Evolutionary conservation across 2,113 vertebrate genomes (phyloP), one percentile per base, ranked within the genome.

Genomic region (Datnioides undecimradiatus): DNA sequence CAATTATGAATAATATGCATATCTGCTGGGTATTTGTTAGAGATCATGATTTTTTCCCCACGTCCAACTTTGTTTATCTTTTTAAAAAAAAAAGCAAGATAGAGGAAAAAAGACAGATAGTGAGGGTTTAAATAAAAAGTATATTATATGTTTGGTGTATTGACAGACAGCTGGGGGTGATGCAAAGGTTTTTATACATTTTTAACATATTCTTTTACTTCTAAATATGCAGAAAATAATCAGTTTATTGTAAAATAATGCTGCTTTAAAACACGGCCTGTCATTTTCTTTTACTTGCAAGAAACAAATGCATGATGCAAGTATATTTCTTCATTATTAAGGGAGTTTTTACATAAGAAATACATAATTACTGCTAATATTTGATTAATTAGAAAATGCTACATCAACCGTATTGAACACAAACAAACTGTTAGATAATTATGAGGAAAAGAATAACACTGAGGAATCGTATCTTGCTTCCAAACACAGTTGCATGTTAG

Each of bases 1-100:
- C 85, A 82, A 88, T 79, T 73, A 40, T 83, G 83, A 81, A 79
- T 83, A 83, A 91, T 80, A 29, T 76, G 52, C 66, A 62, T 33
- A 34, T 69, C 43, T 77, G 25, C n/a, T 33, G 4, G 8, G 45
- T 23, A 4, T 59, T 40, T 55, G 58, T 23, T 31, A 25, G n/a
- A 3, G 49, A 25, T 63, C 33, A 7, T 33, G n/a, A 17, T 76
- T 68, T 13, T 29, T 51, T 0, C 23, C 12, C 2, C 31, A 8
- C 7, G 40, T 29, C 12, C 2, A 25, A 8, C 7, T 46, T 29
- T 69, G 43, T 43, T 79, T 21, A 40, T n/a, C 34, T 49, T 66
- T 34, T n/a, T n/a, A n/a, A n/a, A n/a, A 2, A 0, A 57, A 48
- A 43, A 29, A 48, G 25, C 52, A 52, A 40, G 19, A 34, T 14